A percentile compares a stretch with the other conserved stretches of the same genome.
Evolutionary conservation across 2,888 invertebrate species (phyloP).

Genomic region (Tipula vernalis): DNA sequence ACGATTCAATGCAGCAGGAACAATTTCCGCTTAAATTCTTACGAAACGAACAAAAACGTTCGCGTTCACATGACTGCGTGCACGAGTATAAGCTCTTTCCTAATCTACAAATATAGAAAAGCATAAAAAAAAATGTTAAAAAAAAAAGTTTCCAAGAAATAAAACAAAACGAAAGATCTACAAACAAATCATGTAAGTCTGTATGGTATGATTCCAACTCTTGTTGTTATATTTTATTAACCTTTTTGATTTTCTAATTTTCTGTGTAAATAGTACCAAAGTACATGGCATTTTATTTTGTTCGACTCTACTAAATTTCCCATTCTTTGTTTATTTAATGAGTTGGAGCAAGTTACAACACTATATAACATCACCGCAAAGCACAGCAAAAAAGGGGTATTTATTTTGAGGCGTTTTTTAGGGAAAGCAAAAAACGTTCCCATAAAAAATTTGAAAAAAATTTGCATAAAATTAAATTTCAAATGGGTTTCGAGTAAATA

Average conservation of each 20-base stretch:
- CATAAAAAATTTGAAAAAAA: not conserved
- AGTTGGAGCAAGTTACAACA: not conserved
- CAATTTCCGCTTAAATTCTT: not conserved
- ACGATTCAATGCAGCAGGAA: not conserved
- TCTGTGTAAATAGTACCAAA: not conserved
- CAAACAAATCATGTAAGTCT: not conserved
- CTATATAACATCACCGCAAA: not conserved
- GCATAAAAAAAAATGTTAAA: not conserved
- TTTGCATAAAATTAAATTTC: not conserved
- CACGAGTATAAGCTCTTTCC: not conserved
- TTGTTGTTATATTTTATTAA: not conserved
- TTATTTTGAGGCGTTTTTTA: too few relatives aligned
- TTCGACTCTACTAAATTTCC: not conserved
- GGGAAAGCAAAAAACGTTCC: not conserved
- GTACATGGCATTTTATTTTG: not conserved
- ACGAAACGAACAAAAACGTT: not conserved
- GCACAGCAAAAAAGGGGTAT: not conserved
- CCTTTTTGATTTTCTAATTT: not conserved
- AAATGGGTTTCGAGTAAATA: not conserved
- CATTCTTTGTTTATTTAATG: not conserved
- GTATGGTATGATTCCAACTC: not conserved
- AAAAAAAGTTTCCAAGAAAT: not conserved
- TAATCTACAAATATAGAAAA: not conserved
- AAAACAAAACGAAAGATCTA: not conserved
- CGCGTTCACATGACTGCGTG: not conserved